Percentiles rank a stretch among this genome's conserved stretches.
These are phyloP conservation scores for Chelonoidis abingdonii DNA, from an alignment of 2,113 vertebrate species.

Conservation along the genomic window DNA sequence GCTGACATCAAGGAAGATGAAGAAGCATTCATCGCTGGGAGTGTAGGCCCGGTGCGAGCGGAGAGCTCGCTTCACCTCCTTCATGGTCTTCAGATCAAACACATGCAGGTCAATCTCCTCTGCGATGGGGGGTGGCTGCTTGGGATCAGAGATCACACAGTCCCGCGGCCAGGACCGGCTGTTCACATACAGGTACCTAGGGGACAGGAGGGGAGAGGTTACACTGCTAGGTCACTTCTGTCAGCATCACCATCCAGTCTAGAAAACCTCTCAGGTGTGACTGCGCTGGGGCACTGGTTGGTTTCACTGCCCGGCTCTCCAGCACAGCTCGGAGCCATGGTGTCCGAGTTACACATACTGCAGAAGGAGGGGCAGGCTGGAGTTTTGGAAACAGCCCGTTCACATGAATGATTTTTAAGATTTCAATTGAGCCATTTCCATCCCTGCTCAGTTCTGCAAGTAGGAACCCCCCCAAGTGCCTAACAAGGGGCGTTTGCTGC, in stretches of 20 bases:
- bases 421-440: neutral
- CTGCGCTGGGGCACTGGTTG: neutral
- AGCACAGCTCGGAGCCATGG: neutral
- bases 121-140: constrained; percentile 94
- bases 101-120: constrained; percentile 97
- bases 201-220: neutral
- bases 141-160: constrained; percentile 92
- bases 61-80: constrained; percentile 91
- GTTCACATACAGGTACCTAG: constrained; percentile 96
- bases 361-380: neutral
- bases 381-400: neutral
- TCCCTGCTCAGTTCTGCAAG: neutral
- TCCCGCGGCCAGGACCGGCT: constrained; percentile 94
- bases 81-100: constrained; percentile 94
- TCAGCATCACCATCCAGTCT: neutral
- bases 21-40: constrained; percentile 96
- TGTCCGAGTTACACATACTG: neutral
- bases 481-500: neutral
- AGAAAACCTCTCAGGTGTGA: accelerated
- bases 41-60: constrained; percentile 94
- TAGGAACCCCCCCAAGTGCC: neutral
- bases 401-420: neutral
- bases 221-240: neutral
- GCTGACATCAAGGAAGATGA: constrained; percentile 97
- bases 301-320: neutral